Evolutionary conservation across 1,140 invertebrate genomes (phyloP).

Genomic region (Phymorhynchus buccinoides): DNA sequence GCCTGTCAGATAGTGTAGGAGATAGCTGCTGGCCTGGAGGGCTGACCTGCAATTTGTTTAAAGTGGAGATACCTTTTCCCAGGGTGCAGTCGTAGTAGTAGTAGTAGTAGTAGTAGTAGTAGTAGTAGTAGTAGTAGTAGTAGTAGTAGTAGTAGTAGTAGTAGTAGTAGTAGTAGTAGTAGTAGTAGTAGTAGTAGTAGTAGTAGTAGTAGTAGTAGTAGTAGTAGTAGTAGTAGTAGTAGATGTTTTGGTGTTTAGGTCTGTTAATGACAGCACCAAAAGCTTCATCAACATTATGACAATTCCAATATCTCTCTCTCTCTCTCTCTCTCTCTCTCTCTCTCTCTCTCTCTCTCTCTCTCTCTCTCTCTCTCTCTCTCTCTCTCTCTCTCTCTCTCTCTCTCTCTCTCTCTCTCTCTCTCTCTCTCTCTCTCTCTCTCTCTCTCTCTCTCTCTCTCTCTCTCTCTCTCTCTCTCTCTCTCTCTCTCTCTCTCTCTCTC

Average conservation of each 20-base stretch:
- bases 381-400: neutral
- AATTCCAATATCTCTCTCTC: too few relatives aligned
- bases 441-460: too few relatives aligned
- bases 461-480: too few relatives aligned
- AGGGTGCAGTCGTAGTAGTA: too few relatives aligned
- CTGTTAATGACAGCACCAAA: too few relatives aligned
- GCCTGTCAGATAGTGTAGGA: slow-evolving; percentile 3
- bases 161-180: slow-evolving; percentile 16
- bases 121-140: neutral
- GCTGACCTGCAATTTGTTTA: too few relatives aligned
- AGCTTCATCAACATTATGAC: too few relatives aligned
- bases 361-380: neutral
- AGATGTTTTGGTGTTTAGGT: neutral
- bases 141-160: slow-evolving; percentile 1
- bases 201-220: slow-evolving; percentile 1
- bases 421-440: too few relatives aligned
- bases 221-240: neutral
- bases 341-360: neutral
- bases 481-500: neutral
- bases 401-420: too few relatives aligned
- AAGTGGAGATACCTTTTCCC: too few relatives aligned
- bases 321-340: too few relatives aligned
- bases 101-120: slow-evolving; percentile 16
- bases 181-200: slow-evolving; percentile 16
- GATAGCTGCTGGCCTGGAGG: too few relatives aligned